A percentile compares a stretch with the other conserved stretches of the same genome.
These are phyloP conservation scores for Porphyrio hochstetteri DNA, from an alignment of 2,113 vertebrate species.

Conservation along the genomic window DNA sequence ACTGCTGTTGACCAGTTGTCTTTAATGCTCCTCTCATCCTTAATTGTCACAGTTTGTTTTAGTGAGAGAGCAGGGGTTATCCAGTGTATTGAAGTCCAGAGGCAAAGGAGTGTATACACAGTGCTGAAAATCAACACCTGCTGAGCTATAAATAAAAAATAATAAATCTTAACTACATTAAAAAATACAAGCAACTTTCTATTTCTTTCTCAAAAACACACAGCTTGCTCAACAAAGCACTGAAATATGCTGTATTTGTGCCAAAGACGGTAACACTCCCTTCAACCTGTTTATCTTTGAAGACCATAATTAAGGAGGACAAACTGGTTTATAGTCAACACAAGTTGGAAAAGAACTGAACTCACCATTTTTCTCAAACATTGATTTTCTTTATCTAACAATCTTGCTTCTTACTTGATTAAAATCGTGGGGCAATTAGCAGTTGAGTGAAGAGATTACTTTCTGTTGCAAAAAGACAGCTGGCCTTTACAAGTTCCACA, in stretches of 20 bases:
- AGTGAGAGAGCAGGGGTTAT: background rate
- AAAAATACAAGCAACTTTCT: background rate
- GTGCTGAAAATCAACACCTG: background rate
- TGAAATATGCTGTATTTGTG: constrained; percentile 25
- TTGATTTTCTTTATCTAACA: constrained; percentile 23
- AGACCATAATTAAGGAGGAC: constrained; percentile 46
- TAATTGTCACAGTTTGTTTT: background rate
- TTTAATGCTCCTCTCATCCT: background rate
- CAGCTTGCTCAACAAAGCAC: background rate
- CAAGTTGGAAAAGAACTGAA: constrained; percentile 22
- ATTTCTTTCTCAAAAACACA: background rate
- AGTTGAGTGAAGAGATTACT: constrained; percentile 32
- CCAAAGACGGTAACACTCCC: constrained; percentile 23
- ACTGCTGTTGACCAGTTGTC: background rate
- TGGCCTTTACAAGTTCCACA: background rate
- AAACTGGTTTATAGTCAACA: constrained; percentile 48
- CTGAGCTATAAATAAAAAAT: background rate
- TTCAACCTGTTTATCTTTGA: constrained; percentile 41
- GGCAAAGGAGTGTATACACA: background rate
- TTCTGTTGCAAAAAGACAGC: constrained; percentile 11
- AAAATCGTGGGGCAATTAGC: constrained; percentile 38
- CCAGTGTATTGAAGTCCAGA: background rate
- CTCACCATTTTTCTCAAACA: constrained; percentile 36
- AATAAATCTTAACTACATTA: background rate
- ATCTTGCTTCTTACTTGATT: constrained; percentile 13